A percentile compares a stretch with the other conserved stretches of the same genome.
Conservation (phyloP, 1,140 invertebrate genomes). For the Danaus melanippus region DNA sequence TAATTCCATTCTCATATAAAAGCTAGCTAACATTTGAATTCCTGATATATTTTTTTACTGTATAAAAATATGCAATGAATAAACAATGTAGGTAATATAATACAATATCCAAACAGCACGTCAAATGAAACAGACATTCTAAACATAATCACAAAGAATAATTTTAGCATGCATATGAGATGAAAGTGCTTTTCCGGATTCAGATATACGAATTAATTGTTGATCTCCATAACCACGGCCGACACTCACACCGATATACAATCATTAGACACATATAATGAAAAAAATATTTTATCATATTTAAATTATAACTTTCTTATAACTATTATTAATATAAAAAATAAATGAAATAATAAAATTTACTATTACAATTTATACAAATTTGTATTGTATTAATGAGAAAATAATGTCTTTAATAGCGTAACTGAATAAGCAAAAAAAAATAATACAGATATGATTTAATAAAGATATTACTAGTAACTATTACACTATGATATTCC, state of each 20-base stretch:
- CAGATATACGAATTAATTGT: conserved; percentile 63
- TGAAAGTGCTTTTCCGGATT: conserved; percentile 65
- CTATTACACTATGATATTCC: no score
- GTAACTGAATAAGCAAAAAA: no score
- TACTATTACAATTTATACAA: no score
- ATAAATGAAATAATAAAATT: no score
- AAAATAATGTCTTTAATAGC: no score
- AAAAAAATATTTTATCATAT: no score
- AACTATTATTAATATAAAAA: no score
- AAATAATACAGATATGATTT: background rate
- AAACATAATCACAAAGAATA: conserved; percentile 48
- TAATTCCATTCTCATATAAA: background rate
- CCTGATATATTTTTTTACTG: background rate
- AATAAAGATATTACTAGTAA: background rate
- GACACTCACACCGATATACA: conserved; percentile 26
- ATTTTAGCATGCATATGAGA: conserved; percentile 62
- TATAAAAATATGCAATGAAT: conserved; percentile 3
- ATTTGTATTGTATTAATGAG: no score
- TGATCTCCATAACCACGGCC: conserved; percentile 51
- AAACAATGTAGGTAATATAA: conserved; percentile 4
- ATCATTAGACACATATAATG: background rate
- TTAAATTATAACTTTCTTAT: no score
- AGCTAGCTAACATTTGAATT: conserved; percentile 2
- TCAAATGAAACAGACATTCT: conserved; percentile 36
- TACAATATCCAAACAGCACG: conserved; percentile 12